Base-by-base conservation (phyloP, 2,888 invertebrate genomes). In the Melinaea menophilus region DNA sequence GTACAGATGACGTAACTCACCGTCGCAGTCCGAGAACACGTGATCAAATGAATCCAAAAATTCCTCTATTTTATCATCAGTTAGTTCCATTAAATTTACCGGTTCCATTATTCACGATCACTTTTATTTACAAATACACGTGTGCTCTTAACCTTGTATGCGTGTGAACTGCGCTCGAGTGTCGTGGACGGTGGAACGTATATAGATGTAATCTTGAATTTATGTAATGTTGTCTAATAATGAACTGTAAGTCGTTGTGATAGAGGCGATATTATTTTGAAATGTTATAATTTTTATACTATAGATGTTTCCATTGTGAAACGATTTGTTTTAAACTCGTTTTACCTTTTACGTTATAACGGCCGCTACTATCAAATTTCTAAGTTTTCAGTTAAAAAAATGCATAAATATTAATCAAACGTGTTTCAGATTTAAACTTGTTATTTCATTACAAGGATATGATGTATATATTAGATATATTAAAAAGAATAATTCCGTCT, bases 11-110 rank as follows among this genome's bases (percentile, higher is more conserved):
- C 54, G 56, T 41, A 67, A 83, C 91, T 82, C 79, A 94, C 95
- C 95, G 81, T 95, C 95, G 79, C 95, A 95, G 79, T 95, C 95
- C 55, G 94, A 94, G 65, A 95, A 91, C 59, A 95, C 93, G 71
- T 94, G 93, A 76, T 95, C 95, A 71, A 95, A 93, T 2, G 93
- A 92, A 70, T 92, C 85, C 9, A 95, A 68, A 72, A 93, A 93
- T 64, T 79, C 75, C 68, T 87, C 82, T 13, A 93, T 80, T 55
- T 91, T 90, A 55, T 80, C 80, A 59, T 82, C 77, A 13, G 85
- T 75, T 7, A 92, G 73, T 56, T 86, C 85, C 46, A 81, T 74
- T 47, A 94, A 71, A 72, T 90, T 78, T 70, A 86, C 80, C 41
- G 88, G 85, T 12, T 70, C 72, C 71, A 76, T 76, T 62, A 65